A percentile compares a stretch with the other conserved stretches of the same genome.
Evolutionary conservation across 92 coral and sea anemone genomes (phyloP).

Genomic region (Siderastrea radians): DNA sequence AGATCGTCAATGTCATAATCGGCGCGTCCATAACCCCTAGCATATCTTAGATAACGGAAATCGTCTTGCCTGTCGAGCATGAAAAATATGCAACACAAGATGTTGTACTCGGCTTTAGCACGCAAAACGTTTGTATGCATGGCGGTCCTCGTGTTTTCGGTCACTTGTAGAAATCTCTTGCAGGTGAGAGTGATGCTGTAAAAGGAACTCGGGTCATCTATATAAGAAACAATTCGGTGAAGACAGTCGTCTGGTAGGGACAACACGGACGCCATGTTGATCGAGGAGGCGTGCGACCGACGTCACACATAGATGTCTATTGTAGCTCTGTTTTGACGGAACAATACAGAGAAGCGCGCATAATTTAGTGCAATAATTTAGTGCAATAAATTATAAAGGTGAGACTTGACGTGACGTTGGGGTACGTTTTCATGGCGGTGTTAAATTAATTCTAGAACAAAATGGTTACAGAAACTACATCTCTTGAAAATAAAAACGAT

Average conservation of each 20-base stretch:
- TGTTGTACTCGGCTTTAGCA: constrained; percentile 52
- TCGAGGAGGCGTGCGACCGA: background rate
- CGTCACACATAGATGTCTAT: background rate
- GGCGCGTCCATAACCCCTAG: background rate
- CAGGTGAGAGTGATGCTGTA: constrained; percentile 43
- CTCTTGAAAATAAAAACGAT: no score
- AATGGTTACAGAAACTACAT: no score
- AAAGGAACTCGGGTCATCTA: constrained; percentile 17
- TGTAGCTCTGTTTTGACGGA: no score
- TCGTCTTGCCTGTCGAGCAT: background rate
- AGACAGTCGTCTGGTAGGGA: constrained; percentile 48
- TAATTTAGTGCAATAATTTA: no score
- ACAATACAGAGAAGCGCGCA: no score
- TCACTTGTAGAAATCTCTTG: constrained; percentile 41
- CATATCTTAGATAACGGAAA: background rate
- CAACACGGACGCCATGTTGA: constrained; percentile 43
- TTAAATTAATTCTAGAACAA: no score
- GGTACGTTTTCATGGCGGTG: no score
- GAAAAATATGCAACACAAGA: constrained; percentile 16
- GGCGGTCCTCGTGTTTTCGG: constrained; percentile 22
- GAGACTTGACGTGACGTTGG: no score
- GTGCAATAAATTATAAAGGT: no score
- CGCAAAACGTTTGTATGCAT: constrained; percentile 38
- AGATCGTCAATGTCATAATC: background rate
- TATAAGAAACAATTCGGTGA: constrained; percentile 8